Evolutionary conservation across 2,113 vertebrate genomes (phyloP).

Genomic region (Litocranius walleri): DNA sequence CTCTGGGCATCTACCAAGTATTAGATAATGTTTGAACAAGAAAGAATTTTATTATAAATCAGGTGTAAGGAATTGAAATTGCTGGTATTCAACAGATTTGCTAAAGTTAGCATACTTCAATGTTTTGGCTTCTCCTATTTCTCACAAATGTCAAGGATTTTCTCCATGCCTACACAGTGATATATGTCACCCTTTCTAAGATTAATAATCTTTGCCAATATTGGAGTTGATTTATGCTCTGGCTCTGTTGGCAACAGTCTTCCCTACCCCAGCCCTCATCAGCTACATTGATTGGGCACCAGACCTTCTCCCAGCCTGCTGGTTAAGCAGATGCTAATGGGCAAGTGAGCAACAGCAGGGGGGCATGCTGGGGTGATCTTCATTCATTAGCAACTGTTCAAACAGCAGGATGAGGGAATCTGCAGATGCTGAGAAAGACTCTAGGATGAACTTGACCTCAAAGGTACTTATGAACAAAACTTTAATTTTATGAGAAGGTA

Average conservation of each 20-base stretch:
- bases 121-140: constrained; percentile 32
- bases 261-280: constrained; percentile 58
- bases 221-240: constrained; percentile 70
- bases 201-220: constrained; percentile 70
- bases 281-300: constrained; percentile 65
- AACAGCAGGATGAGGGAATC: constrained; percentile 71
- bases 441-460: constrained; percentile 66
- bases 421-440: constrained; percentile 70
- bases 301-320: constrained; percentile 71
- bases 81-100: neutral
- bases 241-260: constrained; percentile 52
- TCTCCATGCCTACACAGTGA: neutral
- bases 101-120: constrained; percentile 30
- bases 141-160: constrained; percentile 45
- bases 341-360: constrained; percentile 63
- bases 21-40: neutral
- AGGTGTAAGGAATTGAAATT: neutral
- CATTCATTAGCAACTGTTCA: constrained; percentile 75
- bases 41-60: neutral
- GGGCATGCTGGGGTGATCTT: constrained; percentile 60
- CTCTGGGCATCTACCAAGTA: neutral
- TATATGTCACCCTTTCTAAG: constrained; percentile 58
- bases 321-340: constrained; percentile 77
- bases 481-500: constrained; percentile 31
- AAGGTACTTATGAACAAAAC: constrained; percentile 62